Conservation (phyloP, 2,797 vertebrate species). For the Periparus ater region DNA sequence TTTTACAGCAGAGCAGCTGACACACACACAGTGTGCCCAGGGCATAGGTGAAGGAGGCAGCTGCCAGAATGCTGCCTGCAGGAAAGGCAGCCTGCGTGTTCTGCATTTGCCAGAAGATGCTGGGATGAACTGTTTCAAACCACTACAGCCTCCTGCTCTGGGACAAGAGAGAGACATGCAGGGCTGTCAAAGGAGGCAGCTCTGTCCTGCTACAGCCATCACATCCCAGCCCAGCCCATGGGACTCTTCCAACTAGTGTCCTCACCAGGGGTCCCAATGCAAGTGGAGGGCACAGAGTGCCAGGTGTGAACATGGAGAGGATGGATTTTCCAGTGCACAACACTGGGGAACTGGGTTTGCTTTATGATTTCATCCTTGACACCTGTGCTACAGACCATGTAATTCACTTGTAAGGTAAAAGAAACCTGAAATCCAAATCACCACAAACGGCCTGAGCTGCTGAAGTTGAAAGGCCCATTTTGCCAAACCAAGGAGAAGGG, state of each 20-base stretch:
- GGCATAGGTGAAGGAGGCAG: not conserved
- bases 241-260: not conserved
- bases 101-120: not conserved
- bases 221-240: not conserved
- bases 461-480: not conserved
- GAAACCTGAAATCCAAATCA: not conserved
- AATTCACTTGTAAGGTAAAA: not conserved
- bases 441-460: not conserved
- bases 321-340: not conserved
- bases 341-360: not conserved
- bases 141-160: not conserved
- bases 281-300: not conserved
- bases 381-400: not conserved
- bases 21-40: not conserved
- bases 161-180: fast-evolving
- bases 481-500: not conserved
- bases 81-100: not conserved
- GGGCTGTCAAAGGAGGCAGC: not conserved
- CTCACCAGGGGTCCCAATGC: not conserved
- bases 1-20: not conserved
- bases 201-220: not conserved
- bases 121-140: not conserved
- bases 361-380: not conserved
- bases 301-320: fast-evolving
- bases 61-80: not conserved